Conservation (phyloP, 1,140 invertebrate genomes). For the Arion vulgaris region DNA sequence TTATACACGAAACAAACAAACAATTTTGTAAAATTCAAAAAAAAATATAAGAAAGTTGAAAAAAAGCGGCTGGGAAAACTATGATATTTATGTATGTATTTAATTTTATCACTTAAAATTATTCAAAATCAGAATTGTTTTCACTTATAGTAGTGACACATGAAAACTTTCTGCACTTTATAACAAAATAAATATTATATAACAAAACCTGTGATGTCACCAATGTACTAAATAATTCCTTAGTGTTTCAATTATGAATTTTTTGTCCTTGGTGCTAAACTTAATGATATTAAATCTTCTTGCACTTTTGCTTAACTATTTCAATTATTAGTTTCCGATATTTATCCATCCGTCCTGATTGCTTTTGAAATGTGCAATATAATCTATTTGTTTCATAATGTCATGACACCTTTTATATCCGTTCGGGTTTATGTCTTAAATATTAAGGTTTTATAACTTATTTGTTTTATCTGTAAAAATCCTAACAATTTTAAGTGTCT, state of each 20-base stretch:
- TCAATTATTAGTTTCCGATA: not conserved
- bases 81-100: no score
- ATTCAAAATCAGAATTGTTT: no score
- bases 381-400: not conserved
- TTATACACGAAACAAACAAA: no score
- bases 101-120: no score
- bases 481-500: not conserved
- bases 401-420: not conserved
- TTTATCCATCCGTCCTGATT: conserved; percentile 2
- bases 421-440: not conserved
- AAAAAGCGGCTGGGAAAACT: no score
- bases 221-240: not conserved
- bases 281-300: not conserved
- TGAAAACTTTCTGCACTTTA: no score
- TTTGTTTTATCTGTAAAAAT: not conserved
- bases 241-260: no score
- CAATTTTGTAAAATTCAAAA: no score
- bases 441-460: not conserved
- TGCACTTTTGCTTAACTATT: not conserved
- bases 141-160: no score
- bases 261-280: not conserved
- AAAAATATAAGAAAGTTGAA: no score
- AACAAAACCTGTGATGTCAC: not conserved
- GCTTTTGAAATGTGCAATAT: not conserved
- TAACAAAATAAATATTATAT: no score